Percentiles rank a stretch among this genome's conserved stretches.
Conservation (phyloP, 1,140 invertebrate species). For the Odontomachus brunneus region DNA sequence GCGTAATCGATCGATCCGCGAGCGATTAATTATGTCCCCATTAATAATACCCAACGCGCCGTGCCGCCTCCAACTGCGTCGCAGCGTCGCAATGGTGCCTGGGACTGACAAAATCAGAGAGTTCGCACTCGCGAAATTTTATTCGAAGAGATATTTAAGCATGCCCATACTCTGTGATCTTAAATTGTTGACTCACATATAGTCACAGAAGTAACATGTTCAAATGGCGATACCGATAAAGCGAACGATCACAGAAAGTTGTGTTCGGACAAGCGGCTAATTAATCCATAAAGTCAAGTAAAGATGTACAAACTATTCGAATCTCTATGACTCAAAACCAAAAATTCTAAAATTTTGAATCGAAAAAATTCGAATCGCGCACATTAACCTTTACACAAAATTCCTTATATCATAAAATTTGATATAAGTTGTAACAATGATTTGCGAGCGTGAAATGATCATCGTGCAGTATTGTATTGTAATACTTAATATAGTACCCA, state of each 20-base stretch:
- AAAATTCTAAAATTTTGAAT: too few relatives aligned
- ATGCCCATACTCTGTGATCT: background rate
- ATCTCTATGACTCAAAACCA: too few relatives aligned
- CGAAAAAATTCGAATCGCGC: too few relatives aligned
- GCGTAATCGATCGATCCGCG: constrained; percentile 38
- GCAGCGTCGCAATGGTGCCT: background rate
- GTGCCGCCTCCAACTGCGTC: constrained; percentile 1
- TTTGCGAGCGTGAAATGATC: too few relatives aligned
- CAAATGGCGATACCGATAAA: background rate
- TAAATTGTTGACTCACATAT: background rate
- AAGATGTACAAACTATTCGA: too few relatives aligned
- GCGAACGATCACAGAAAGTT: background rate
- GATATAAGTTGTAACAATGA: too few relatives aligned
- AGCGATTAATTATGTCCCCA: constrained; percentile 28
- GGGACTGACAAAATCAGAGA: background rate
- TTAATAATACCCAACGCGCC: constrained; percentile 11
- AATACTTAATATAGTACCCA: too few relatives aligned
- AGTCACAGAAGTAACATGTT: background rate
- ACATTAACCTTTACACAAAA: too few relatives aligned
- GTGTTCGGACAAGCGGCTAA: too few relatives aligned
- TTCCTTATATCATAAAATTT: too few relatives aligned
- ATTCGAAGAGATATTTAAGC: background rate
- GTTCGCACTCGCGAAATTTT: background rate
- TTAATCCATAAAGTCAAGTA: too few relatives aligned
- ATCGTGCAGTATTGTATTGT: too few relatives aligned